Evolutionary conservation across 2,888 invertebrate genomes (phyloP).

Genomic region (Pherbina coryleti): DNA sequence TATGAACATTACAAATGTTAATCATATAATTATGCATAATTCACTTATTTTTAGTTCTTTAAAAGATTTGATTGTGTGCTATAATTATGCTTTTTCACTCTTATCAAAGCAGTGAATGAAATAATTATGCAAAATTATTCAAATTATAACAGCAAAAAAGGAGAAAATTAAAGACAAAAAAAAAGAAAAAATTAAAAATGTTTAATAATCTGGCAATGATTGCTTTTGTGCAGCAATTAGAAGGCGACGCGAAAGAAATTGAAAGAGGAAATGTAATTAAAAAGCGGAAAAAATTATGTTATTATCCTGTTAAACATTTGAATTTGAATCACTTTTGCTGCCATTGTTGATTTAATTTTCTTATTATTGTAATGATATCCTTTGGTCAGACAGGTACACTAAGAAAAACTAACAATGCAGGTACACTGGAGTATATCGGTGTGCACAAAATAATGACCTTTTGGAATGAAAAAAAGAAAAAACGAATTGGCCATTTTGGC

Average conservation of each 20-base stretch:
- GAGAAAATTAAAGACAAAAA: slow-evolving; percentile 18
- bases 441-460: too few relatives aligned
- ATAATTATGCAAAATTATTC: slow-evolving; percentile 53
- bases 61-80: background rate
- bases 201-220: slow-evolving; percentile 31
- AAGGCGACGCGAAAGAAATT: background rate
- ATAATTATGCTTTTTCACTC: background rate
- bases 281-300: slow-evolving; percentile 57
- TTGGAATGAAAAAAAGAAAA: too few relatives aligned
- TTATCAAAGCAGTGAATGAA: background rate
- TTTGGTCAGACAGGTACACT: background rate
- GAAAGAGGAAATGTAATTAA: slow-evolving; percentile 12
- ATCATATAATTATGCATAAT: slow-evolving; percentile 67
- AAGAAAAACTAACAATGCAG: too few relatives aligned
- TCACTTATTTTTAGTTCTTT: slow-evolving; percentile 41
- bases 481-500: too few relatives aligned
- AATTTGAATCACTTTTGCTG: slow-evolving; percentile 6
- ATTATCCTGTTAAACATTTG: slow-evolving; percentile 56
- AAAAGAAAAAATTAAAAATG: slow-evolving; percentile 32
- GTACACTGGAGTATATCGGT: too few relatives aligned
- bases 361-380: background rate
- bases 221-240: background rate
- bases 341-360: background rate
- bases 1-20: slow-evolving; percentile 57
- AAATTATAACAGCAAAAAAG: slow-evolving; percentile 49